Conservation (phyloP, 2,797 vertebrate species). For the Intellagama lesueurii region DNA sequence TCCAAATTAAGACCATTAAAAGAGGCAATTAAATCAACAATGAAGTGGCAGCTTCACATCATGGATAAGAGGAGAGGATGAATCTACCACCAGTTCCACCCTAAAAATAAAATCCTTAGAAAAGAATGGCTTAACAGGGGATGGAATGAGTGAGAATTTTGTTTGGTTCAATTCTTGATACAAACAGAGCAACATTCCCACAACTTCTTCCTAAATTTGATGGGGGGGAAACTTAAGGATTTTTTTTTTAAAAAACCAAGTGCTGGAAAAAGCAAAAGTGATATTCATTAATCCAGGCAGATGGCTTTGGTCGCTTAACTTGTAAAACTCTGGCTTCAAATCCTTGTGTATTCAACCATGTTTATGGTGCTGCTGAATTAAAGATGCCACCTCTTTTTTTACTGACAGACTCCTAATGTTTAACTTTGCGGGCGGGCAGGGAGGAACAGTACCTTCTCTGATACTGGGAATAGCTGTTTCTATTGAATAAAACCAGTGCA, state of each 20-base stretch:
- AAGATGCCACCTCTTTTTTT: background rate
- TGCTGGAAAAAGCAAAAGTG: background rate
- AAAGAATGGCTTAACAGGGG: background rate
- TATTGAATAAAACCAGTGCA: background rate
- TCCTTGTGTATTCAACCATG: background rate
- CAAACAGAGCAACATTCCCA: background rate
- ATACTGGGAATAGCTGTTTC: too few relatives aligned
- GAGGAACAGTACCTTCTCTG: too few relatives aligned
- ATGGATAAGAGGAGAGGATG: background rate
- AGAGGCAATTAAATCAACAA: constrained; percentile 17
- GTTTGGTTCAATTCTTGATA: background rate
- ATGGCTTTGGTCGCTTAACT: background rate
- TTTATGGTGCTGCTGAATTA: background rate
- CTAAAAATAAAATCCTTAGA: background rate
- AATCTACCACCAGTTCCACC: background rate
- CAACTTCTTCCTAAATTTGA: background rate
- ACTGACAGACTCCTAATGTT: background rate
- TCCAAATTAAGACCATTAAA: constrained; percentile 36
- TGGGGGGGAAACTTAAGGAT: background rate
- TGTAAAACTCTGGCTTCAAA: background rate
- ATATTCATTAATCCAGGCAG: background rate
- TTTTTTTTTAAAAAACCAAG: background rate
- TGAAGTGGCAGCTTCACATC: background rate
- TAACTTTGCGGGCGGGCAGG: background rate
- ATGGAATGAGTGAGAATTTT: background rate